Percentiles rank a stretch among this genome's conserved stretches.
phyloP scores from a whole-genome alignment of 2,888 invertebrate species.

The Pammene aurita region DNA sequence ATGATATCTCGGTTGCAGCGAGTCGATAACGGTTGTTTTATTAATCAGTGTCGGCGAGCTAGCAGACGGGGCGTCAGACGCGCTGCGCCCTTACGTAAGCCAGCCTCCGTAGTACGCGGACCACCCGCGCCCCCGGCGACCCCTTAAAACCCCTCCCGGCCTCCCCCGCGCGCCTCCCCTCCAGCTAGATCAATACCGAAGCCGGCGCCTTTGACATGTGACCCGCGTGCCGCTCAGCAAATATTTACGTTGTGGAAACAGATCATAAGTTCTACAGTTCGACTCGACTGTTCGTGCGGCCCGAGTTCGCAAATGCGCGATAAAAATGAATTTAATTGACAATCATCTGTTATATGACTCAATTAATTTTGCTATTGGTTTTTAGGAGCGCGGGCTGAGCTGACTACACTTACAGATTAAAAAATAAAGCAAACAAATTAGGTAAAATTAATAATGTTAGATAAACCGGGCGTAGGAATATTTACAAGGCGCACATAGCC shows the following conservation, averaged over 20 bases:
- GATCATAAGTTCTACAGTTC: slow-evolving; percentile 76
- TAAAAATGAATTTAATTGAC: slow-evolving; percentile 59
- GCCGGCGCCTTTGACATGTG: slow-evolving; percentile 82
- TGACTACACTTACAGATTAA: slow-evolving; percentile 1
- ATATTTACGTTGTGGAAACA: slow-evolving; percentile 81
- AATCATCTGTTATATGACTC: slow-evolving; percentile 45
- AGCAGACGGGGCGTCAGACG: slow-evolving; percentile 79
- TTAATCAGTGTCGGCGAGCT: slow-evolving; percentile 70
- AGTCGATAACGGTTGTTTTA: slow-evolving; percentile 72
- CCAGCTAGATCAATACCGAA: slow-evolving; percentile 80
- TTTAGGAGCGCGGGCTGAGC: slow-evolving; percentile 4
- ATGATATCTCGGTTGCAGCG: slow-evolving; percentile 66
- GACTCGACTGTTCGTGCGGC: slow-evolving; percentile 65
- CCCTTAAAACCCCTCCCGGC: slow-evolving; percentile 39
- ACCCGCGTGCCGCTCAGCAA: slow-evolving; percentile 76
- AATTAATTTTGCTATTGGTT: slow-evolving; percentile 47
- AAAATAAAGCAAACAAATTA: not conserved
- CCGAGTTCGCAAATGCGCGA: slow-evolving; percentile 46
- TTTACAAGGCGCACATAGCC: not conserved
- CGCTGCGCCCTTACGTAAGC: slow-evolving; percentile 77
- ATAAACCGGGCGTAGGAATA: not conserved
- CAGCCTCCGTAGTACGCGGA: slow-evolving; percentile 70
- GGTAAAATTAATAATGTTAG: not conserved
- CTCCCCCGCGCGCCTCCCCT: slow-evolving; percentile 46
- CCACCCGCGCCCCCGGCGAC: slow-evolving; percentile 47